A percentile compares a stretch with the other conserved stretches of the same genome.
Evolutionary conservation across 1,140 invertebrate species (phyloP).

Genomic region (Glomeris maerens): DNA sequence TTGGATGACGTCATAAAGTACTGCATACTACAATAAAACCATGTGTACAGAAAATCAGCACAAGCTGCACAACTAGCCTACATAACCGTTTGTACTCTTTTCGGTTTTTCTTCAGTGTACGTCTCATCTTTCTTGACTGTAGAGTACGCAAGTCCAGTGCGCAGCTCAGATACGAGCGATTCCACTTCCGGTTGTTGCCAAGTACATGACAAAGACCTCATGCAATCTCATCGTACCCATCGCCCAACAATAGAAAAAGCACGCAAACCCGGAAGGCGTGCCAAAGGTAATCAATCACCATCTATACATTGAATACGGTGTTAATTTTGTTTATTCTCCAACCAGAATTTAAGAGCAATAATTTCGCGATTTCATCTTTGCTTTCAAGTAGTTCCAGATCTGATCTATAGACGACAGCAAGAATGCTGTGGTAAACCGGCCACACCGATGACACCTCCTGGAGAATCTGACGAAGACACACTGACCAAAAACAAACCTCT

Average conservation of each 20-base stretch:
- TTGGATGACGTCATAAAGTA: no score
- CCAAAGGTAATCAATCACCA: no score
- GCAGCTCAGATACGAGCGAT: conserved; percentile 13
- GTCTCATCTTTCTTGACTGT: neutral
- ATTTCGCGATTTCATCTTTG: neutral
- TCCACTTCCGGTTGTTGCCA: conserved; percentile 6
- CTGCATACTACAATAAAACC: no score
- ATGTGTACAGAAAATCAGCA: no score
- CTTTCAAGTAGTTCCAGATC: conserved; percentile 12
- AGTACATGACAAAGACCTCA: neutral
- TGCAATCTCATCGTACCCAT: neutral
- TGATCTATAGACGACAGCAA: conserved; percentile 8
- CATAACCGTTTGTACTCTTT: no score
- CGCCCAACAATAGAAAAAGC: conserved; percentile 4
- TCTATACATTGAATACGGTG: no score
- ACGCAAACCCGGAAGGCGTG: conserved; percentile 8
- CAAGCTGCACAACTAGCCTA: no score
- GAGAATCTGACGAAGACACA: neutral
- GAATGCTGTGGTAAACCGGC: conserved; percentile 1
- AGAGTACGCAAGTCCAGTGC: conserved; percentile 12
- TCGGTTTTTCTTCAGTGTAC: no score
- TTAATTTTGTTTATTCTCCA: no score
- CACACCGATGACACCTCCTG: neutral
- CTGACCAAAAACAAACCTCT: neutral
- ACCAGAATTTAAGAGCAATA: no score